Evolutionary conservation across 2,797 vertebrate genomes (phyloP).

Genomic region (Limnodromus scolopaceus): DNA sequence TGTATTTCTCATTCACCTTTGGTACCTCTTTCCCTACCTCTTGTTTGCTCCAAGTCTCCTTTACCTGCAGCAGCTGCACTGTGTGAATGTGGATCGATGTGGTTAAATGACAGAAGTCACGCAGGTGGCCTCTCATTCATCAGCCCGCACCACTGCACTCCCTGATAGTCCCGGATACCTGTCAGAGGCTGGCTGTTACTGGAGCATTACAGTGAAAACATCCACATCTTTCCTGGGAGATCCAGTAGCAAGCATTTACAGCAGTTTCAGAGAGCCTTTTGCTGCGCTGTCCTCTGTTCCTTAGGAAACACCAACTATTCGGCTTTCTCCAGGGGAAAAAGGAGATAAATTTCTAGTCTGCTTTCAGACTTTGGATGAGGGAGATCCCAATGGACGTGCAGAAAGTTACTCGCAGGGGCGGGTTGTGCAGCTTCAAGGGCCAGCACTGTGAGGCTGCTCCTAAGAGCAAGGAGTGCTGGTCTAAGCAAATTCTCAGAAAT

Average conservation of each 20-base stretch:
- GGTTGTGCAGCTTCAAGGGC: not conserved
- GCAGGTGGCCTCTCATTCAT: not conserved
- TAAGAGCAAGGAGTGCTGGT: not conserved
- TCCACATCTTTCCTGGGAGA: not conserved
- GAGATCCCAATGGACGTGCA: not conserved
- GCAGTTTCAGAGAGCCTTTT: not conserved
- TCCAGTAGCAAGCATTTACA: not conserved
- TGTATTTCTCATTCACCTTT: not conserved
- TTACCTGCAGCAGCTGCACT: not conserved
- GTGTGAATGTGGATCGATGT: fast-evolving
- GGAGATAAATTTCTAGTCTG: not conserved
- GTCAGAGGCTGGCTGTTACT: not conserved
- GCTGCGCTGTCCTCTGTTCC: not conserved
- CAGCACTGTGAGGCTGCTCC: not conserved
- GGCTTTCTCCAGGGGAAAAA: not conserved
- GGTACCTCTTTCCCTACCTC: not conserved
- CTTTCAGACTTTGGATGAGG: not conserved
- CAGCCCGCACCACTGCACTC: not conserved
- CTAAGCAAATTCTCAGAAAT: not conserved
- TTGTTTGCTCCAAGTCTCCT: not conserved
- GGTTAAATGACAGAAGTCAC: not conserved
- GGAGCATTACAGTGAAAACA: not conserved
- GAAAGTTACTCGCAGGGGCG: not conserved
- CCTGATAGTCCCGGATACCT: not conserved
- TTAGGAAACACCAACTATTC: not conserved